phyloP scores from a whole-genome alignment of 2,888 invertebrate species.

The Rhagium mordax region DNA sequence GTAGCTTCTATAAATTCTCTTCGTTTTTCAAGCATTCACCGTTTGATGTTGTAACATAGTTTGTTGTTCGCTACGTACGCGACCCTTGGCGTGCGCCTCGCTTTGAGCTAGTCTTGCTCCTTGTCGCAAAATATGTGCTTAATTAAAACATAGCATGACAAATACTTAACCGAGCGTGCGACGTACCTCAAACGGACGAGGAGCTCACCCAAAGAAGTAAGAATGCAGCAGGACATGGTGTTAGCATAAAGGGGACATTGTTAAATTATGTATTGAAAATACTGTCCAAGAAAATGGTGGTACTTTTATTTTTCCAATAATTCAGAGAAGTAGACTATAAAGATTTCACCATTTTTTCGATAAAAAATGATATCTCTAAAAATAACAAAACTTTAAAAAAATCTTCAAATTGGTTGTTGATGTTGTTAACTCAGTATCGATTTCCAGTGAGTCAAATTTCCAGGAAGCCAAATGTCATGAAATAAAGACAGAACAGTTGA shows the following conservation, averaged over 20 bases:
- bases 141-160: slow-evolving; percentile 69
- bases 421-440: no score
- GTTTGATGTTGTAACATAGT: slow-evolving; percentile 56
- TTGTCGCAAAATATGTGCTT: slow-evolving; percentile 67
- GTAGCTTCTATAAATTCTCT: slow-evolving; percentile 55
- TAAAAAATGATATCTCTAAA: no score
- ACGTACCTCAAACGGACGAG: slow-evolving; percentile 58
- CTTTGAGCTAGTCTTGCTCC: slow-evolving; percentile 63
- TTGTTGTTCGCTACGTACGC: slow-evolving; percentile 47
- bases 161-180: slow-evolving; percentile 66
- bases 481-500: no score
- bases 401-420: no score
- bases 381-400: no score
- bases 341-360: no score
- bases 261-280: no score
- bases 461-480: no score
- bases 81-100: slow-evolving; percentile 61
- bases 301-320: no score
- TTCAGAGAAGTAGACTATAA: no score
- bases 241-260: not conserved
- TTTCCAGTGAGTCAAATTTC: no score
- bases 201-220: slow-evolving; percentile 44
- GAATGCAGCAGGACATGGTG: slow-evolving; percentile 7
- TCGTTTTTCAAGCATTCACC: slow-evolving; percentile 56
- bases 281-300: no score